Evolutionary conservation across 2,113 vertebrate genomes (phyloP), one percentile per base, ranked within the genome.

Genomic region (Tragelaphus buxtoni): DNA sequence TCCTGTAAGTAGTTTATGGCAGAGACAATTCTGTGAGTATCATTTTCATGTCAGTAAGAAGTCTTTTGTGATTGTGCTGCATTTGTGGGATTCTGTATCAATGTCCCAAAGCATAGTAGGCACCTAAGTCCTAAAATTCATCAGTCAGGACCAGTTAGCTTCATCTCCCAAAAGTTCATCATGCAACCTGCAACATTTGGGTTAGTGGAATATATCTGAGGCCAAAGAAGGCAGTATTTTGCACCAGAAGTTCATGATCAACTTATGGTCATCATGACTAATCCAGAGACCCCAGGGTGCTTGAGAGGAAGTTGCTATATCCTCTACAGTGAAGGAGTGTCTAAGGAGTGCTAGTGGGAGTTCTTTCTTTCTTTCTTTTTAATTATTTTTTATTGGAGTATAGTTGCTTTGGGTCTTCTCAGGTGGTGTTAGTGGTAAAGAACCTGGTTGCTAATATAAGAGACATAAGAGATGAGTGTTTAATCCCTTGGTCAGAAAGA

Each of bases 361-460:
- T 8, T n/a, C 1, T 18, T 11, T 53, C 1, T 3, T 12, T 85
- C 7, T 6, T 26, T 77, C n/a, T n/a, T n/a, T n/a, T 7, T 0
- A 7, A 18, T 47, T 39, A 0, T 42, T 69, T 74, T 42, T 42
- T 2, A 18, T 9, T 69, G 17, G 63, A 69, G 9, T 35, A 35
- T 69, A 35, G 63, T 35, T 69, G 63, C 63, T 35, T 35, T 69
- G 17, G 32, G 17, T 35, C n/a, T 69, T 69, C n/a, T 18, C n/a
- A 69, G 18, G 17, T 69, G 63, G 63, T 69, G 18, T 10, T 35
- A 11, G 63, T 69, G n/a, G 63, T 35, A 35, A 69, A 69, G 18
- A 35, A 69, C n/a, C n/a, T 0, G 0, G n/a, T 35, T 69, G 9
- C n/a, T 18, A 22, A 0, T 35, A 18, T 9, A 69, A 17, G 9